A percentile compares a stretch with the other conserved stretches of the same genome.
phyloP scores from a whole-genome alignment of 1,140 invertebrate genomes.

The Eumeta japonica region DNA sequence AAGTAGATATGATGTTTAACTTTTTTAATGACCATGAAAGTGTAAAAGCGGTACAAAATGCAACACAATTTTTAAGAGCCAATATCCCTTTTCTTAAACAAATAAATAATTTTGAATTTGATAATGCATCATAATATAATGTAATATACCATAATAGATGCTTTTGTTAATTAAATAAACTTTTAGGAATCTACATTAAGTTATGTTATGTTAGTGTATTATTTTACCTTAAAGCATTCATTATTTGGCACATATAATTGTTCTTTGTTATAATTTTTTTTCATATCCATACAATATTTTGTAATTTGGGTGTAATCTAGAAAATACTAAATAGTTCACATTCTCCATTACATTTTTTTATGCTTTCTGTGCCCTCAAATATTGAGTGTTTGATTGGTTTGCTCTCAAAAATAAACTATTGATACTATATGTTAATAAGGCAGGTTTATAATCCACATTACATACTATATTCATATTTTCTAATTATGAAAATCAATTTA shows the following conservation, averaged over 20 bases:
- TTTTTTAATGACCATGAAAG: slow-evolving; percentile 20
- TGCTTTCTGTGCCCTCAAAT: too few species aligned
- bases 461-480: background rate
- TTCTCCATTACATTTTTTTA: too few species aligned
- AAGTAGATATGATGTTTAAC: slow-evolving; percentile 33
- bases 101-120: slow-evolving; percentile 13
- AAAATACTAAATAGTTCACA: too few species aligned
- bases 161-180: slow-evolving; percentile 2
- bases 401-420: too few species aligned
- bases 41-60: slow-evolving; percentile 27
- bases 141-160: background rate
- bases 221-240: background rate
- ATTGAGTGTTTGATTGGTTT: too few species aligned
- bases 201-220: background rate
- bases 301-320: too few species aligned
- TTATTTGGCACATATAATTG: slow-evolving; percentile 1
- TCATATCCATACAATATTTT: too few species aligned
- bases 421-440: background rate
- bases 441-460: background rate
- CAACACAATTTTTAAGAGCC: slow-evolving; percentile 33
- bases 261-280: background rate
- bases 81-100: slow-evolving; percentile 30
- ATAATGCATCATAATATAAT: slow-evolving; percentile 8
- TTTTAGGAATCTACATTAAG: slow-evolving; percentile 1
- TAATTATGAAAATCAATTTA: too few species aligned